Conservation (phyloP, 2,888 invertebrate genomes). For the Eilema depressum region DNA sequence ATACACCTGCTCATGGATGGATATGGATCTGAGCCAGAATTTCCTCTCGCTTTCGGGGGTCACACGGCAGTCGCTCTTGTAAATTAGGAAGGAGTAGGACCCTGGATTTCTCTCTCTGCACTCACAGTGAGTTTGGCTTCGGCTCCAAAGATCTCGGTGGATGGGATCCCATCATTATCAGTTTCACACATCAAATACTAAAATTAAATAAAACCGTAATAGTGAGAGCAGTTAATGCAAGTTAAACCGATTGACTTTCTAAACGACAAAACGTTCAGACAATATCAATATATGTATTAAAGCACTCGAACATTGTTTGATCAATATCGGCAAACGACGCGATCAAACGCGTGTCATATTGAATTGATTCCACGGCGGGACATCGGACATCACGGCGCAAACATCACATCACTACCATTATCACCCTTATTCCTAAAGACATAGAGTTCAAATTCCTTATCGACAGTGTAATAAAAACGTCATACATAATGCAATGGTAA, state of each 20-base stretch:
- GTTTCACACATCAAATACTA: too few species aligned
- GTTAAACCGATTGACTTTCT: neutral
- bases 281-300: slow-evolving; percentile 47
- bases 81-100: too few species aligned
- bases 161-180: too few species aligned
- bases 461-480: slow-evolving; percentile 31
- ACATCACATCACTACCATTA: slow-evolving; percentile 31
- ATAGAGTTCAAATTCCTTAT: slow-evolving; percentile 41
- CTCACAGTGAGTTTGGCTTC: too few species aligned
- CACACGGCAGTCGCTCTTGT: too few species aligned
- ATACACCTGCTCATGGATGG: too few species aligned
- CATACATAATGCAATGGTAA: slow-evolving; percentile 31
- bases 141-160: too few species aligned
- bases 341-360: slow-evolving; percentile 79
- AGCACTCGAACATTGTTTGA: slow-evolving; percentile 61
- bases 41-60: too few species aligned
- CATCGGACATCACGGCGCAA: slow-evolving; percentile 56
- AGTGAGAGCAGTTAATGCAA: neutral
- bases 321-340: slow-evolving; percentile 69
- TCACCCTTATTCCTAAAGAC: slow-evolving; percentile 24
- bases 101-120: too few species aligned
- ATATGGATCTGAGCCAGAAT: too few species aligned
- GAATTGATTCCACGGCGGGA: slow-evolving; percentile 73
- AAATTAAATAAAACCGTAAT: neutral
- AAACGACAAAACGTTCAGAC: slow-evolving; percentile 20